Evolutionary conservation across 2,113 vertebrate species (phyloP), one percentile per base, ranked within the genome.

Genomic region (Sylvia atricapilla): DNA sequence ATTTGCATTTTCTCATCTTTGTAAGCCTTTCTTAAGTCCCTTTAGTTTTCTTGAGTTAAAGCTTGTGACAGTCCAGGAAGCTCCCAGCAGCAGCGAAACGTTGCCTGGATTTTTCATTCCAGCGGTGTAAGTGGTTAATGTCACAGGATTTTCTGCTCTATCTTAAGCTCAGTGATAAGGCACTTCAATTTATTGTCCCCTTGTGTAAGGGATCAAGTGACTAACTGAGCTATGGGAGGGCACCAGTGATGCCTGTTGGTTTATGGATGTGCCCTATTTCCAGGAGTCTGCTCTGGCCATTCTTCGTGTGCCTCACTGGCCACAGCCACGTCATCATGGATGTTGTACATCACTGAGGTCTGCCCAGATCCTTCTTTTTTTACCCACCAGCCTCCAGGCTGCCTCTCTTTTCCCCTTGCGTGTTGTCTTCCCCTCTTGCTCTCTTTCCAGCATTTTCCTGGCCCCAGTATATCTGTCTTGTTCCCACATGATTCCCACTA

Each of bases 401-500:
- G 7, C 13, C 72, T 69, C 47, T 84, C 12, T 15, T 90, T 93
- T 50, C 59, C 30, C 53, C 75, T 37, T 80, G 6, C 13, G 1
- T 62, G 10, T 11, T 67, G 7, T 52, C 55, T 78, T 90, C 60
- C 22, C n/a, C 19, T 8, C 5, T 84, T 74, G 16, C 11, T 74
- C 46, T 47, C 55, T n/a, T 89, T 78, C 39, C 75, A 96, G 95
- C 80, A 58, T 84, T 96, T 97, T 93, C 43, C 70, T 80, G 59
- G 46, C 37, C 62, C 30, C 33, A 18, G 66, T 15, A 10, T 49
- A 82, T 82, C 95, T 69, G 46, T 79, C 55, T 92, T 85, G 67
- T 93, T 95, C 91, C 84, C 62, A 49, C 41, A 47, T 53, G 76
- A 90, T 55, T 92, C 77, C 49, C 46, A 52, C 84, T 97, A 97